Base-by-base conservation (phyloP, 2,797 vertebrate genomes). In the Brachyrhaphis roseni region DNA sequence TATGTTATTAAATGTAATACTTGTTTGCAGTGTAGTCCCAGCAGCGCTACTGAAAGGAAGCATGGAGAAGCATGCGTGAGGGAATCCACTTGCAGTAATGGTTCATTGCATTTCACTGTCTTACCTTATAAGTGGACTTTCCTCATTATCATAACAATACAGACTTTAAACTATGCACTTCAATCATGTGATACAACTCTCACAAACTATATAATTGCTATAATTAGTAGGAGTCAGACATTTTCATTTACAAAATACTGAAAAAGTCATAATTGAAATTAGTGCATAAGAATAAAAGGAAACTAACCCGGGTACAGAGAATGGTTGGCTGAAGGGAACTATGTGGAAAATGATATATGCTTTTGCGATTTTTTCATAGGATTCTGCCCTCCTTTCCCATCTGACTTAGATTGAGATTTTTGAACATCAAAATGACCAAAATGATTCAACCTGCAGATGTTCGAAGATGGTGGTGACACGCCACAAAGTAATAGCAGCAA, bases 1-100 rank as follows among this genome's bases (percentile, higher is more conserved):
- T 72, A 76, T 74, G 77, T 83, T 89, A 88, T 89, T 82, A 90
- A 90, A 87, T 79, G 59, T 76, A 79, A 80, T 77, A 85, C 45
- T 71, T 59, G 57, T 85, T 59, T 36, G 79, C 70, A 73, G 36
- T 8, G 75, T n/a, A 68, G 83, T 88, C 57, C 81, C 72, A 76
- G 49, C 70, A 53, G 79, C 73, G 12, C 46, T 51, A 16, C 77
- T 81, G 8, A 16, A 82, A 68, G 66, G 74, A 75, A 84, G 49
- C 31, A 51, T 64, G 18, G 55, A 49, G 66, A 59, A 6, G 28
- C 45, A 20, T 36, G 28, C 31, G 45, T 12, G 18, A 43, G 46
- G 31, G 62, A 7, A 49, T 84, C 8, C 62, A n/a, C 76, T 64
- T 26, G 70, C 31, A 57, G 23, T 74, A 64, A 71, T 76, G n/a